Evolutionary conservation across 2,797 vertebrate species (phyloP), one percentile per base, ranked within the genome.

Genomic region (Sebastiscus albofasciatus): DNA sequence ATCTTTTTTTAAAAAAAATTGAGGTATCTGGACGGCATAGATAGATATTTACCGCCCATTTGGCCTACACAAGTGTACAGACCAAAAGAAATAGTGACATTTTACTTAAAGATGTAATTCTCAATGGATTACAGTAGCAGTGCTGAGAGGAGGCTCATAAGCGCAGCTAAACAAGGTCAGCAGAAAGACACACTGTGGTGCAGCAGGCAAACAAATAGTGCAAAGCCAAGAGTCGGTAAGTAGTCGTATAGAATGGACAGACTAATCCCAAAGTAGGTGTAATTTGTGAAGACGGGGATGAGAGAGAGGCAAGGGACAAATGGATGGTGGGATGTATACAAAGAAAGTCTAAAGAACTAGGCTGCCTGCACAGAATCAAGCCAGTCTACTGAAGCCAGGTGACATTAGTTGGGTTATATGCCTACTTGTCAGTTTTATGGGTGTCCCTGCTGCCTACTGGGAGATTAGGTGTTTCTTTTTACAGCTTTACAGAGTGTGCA

Each of bases 1-100:
- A 97, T 96, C 96, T 96, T 98, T 98, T 98, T 97, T 95, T 94
- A 97, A 94, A 88, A 52, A 97, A 94, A 86, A 72, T 22, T 68
- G 86, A 92, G 49, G 68, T 75, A 73, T 87, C 46, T 77, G 82
- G 81, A 77, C 74, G 70, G 82, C 64, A 84, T 75, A 85, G 55
- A 77, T 88, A 54, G 58, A 77, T 88, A 56, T 82, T 64, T 61
- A 81, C 80, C 62, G 36, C 84, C 87, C 73, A 66, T 73, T 49
- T 77, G 84, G 82, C 83, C 81, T 68, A 72, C 74, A 90, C 78
- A 84, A 84, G 75, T 80, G 72, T 75, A 84, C 75, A 87, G 81
- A 86, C 75, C 79, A 31, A 64, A 24, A 31, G 26, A 84, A 77
- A 81, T 31, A 85, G 70, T 81, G 81, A 91, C 88, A 91, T 90